Evolutionary conservation across 2,113 vertebrate genomes (phyloP).

Genomic region (Hippocampus mohnikei): DNA sequence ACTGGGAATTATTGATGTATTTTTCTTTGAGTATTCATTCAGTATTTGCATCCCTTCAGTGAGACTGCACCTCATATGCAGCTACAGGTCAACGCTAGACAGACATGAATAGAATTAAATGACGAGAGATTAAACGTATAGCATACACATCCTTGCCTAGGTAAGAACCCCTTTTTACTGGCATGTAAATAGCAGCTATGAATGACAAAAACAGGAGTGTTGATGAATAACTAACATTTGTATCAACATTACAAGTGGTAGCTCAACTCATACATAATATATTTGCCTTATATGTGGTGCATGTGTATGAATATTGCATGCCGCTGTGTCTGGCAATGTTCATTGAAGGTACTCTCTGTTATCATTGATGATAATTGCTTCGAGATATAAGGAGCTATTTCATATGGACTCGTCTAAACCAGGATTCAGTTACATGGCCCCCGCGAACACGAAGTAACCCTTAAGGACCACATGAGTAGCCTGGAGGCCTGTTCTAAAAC

Average conservation of each 20-base stretch:
- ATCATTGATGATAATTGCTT: neutral
- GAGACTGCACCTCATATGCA: neutral
- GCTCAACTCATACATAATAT: neutral
- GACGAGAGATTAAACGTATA: neutral
- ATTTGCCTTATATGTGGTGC: neutral
- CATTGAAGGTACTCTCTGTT: neutral
- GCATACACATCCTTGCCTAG: neutral
- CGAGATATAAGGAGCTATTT: neutral
- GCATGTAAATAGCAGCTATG: neutral
- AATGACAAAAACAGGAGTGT: neutral
- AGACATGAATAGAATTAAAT: neutral
- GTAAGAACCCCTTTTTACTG: too few species aligned
- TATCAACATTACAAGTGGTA: neutral
- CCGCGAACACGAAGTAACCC: neutral
- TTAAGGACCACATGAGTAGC: neutral
- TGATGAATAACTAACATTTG: neutral
- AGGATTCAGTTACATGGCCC: neutral
- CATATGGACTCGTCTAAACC: neutral
- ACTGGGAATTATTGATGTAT: neutral
- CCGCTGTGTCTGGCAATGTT: neutral
- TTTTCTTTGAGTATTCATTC: neutral
- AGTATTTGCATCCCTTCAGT: neutral
- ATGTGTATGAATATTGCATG: slow-evolving; percentile 5
- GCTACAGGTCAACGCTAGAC: neutral
- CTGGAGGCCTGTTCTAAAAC: neutral